A percentile compares a stretch with the other conserved stretches of the same genome.
phyloP scores from a whole-genome alignment of 2,797 vertebrate species.

The Poecilia picta region DNA sequence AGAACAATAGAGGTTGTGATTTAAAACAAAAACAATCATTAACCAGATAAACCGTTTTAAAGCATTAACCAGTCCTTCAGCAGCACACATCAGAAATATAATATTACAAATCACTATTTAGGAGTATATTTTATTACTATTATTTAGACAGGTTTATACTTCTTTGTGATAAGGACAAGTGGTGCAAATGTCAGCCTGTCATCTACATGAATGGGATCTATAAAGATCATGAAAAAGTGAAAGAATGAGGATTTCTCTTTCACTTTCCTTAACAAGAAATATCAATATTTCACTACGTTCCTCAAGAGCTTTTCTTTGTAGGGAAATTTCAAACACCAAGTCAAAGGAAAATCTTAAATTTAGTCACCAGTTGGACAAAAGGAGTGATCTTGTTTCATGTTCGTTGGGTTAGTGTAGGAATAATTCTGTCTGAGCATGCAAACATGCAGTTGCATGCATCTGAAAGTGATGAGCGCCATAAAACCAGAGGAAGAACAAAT shows the following conservation, averaged over 20 bases:
- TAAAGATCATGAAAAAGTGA: constrained; percentile 44
- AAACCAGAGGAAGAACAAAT: neutral
- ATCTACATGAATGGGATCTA: constrained; percentile 49
- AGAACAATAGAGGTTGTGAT: constrained; percentile 19
- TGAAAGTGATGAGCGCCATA: neutral
- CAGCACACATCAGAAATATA: constrained; percentile 32
- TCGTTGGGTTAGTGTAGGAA: neutral
- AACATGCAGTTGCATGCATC: neutral
- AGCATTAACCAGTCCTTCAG: constrained; percentile 48
- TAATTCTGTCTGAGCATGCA: neutral
- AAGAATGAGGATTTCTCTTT: constrained; percentile 48
- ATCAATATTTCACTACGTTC: constrained; percentile 6
- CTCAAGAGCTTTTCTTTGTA: neutral
- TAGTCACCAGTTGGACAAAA: neutral
- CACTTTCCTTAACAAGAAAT: constrained; percentile 39
- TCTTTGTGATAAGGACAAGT: constrained; percentile 64
- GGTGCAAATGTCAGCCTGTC: constrained; percentile 51
- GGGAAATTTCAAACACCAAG: neutral
- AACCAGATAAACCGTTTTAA: constrained; percentile 24
- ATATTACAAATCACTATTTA: constrained; percentile 51
- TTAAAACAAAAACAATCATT: constrained; percentile 20
- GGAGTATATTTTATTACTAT: constrained; percentile 46
- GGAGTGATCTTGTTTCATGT: neutral
- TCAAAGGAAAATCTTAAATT: neutral
- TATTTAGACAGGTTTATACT: constrained; percentile 23